Base-by-base conservation (phyloP, 2,113 vertebrate genomes). In the Oreamnos americanus region DNA sequence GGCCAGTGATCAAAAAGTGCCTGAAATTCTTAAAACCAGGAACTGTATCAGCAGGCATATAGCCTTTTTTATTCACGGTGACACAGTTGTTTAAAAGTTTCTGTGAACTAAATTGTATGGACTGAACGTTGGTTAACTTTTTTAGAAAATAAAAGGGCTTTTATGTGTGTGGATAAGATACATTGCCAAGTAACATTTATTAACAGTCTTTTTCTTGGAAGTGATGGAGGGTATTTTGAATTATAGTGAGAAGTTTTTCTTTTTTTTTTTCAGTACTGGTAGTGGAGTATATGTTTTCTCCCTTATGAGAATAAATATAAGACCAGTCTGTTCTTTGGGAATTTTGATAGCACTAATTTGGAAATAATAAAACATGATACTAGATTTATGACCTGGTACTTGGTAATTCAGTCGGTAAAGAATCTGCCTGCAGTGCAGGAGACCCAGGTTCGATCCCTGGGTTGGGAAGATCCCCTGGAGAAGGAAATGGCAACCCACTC, bases 211-310 rank as follows among this genome's bases (percentile, higher is more conserved):
- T 94, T 82, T 47, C n/a, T 43, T 91, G 21, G 74, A 89, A 28
- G 26, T 17, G 6, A 82, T 62, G 53, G 71, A 89, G 33, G 9
- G 3, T 86, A 67, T 95, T 49, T 95, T 96, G 45, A 82, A 87
- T 58, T 83, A 45, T 53, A 95, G 28, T 96, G n/a, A 92, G n/a
- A 96, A 87, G 26, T 82, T 9, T 28, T 85, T 88, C 53, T 97
- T 97, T 30, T 91, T 88, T 84, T 97, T 97, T 67, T 71, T 11
- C 9, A 74, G 51, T 88, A 62, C 53, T 93, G 10, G 25, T 76
- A 86, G 16, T 87, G 14, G 45, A 14, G 15, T 82, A 51, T 94
- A 51, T 96, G 58, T 88, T 81, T 57, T 95, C 53, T 89, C 9
- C 15, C 47, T 85, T 21, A 51, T 78, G 51, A 92, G 39, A 91